Base-by-base conservation (phyloP, 2,113 vertebrate species). In the Phocoena sinus region DNA sequence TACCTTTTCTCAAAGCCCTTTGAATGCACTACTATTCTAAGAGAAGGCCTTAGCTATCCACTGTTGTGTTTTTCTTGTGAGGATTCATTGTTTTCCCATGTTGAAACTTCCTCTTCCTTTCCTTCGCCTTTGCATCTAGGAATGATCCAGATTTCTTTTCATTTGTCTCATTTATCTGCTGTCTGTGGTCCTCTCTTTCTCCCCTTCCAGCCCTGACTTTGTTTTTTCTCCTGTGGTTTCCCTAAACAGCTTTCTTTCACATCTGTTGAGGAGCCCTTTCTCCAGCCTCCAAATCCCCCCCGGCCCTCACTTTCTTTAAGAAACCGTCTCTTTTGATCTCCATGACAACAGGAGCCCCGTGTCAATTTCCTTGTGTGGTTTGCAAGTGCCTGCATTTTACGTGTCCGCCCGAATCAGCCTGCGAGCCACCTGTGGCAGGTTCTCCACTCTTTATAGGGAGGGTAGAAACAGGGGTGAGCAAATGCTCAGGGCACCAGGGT, bases 261-360 rank as follows among this genome's bases (percentile, higher is more conserved):
- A 60, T 47, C 68, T n/a, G 23, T 20, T 53, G 68, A 2, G 5
- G 17, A 2, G 38, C 60, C 58, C 63, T 74, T 95, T 25, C 87
- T 70, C 80, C 41, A 53, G 68, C 31, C 65, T 87, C 60, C n/a
- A 41, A 33, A 58, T 18, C 28, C 47, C 38, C 17, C 63, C 91
- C 81, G 11, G 2, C 73, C 38, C 85, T 56, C 71, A 31, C n/a
- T 80, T 60, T 70, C 80, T 93, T 89, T 38, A 73, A 91, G 93
- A 58, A 71, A 60, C 56, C 3, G 3, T 36, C 65, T 93, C 85
- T 88, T 60, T 36, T 47, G 71, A 80, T 96, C 95, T 97, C 96
- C 96, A 97, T 95, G 97, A 91, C 97, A 98, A 97, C 97, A 53
- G 82, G 8, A 73, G 70, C 11, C 36, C 91, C 0, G 0, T 14